Evolutionary conservation across 2,888 invertebrate species (phyloP), one percentile per base, ranked within the genome.

Genomic region (Tanypteryx hageni): DNA sequence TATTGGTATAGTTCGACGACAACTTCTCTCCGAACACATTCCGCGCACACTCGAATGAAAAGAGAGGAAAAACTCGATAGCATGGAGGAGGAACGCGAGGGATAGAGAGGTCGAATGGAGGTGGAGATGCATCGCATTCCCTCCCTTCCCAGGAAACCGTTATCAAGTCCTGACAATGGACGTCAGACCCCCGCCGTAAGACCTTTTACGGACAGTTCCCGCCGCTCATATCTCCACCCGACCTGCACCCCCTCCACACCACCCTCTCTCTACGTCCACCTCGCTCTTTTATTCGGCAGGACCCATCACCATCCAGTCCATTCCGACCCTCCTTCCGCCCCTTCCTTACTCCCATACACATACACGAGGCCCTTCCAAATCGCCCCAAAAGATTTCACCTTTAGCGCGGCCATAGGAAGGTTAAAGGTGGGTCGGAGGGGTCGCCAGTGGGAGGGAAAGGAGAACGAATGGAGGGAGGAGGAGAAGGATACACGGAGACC

Each of bases 331-430:
- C 68, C 68, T 22, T 76, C 27, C 76, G 4, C 27, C 27, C 27
- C 4, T 76, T 16, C 22, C 11, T 14, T 22, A 7, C 76, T 27
- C 16, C 68, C 68, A 68, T 68, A 9, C 68, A 68, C 68, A 68
- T n/a, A 68, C 82, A 18, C 82, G 16, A 11, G 84, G 11, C 56
- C 16, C 84, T 57, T 27, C 84, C 57, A 84, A 84, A 84, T 56
- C 44, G 64, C 64, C 31, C 64, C 44, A 7, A 44, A 68, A 89
- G 64, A 89, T 68, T 64, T 89, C 89, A 89, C 89, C 89, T 89
- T 68, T 89, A 44, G 64, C 64, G 64, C 64, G 89, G 61, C 89
- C 68, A 22, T 64, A 56, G 61, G 31, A 64, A 85, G 64, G 64
- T 64, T 89, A 68, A 89, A 64, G 64, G 89, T n/a, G 89, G 68